Conservation (phyloP, 2,888 invertebrate species). For the Nemoura dubitans region DNA sequence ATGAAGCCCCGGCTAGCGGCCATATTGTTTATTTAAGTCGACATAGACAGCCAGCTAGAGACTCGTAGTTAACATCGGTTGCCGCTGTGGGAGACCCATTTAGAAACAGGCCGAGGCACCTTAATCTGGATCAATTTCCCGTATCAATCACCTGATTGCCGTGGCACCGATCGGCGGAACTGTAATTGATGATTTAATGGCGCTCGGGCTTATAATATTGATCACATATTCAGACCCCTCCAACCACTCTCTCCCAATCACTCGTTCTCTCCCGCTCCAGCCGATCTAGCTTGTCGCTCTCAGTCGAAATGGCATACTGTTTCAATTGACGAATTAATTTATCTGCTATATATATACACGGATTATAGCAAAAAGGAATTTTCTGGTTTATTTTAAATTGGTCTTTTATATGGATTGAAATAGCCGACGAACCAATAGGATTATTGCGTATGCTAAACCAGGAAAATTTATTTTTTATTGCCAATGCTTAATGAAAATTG, state of each 20-base stretch:
- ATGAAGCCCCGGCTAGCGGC: too few species aligned
- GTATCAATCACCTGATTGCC: not conserved
- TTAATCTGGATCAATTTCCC: not conserved
- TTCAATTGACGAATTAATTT: not conserved
- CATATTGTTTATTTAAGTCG: too few species aligned
- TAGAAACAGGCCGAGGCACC: not conserved
- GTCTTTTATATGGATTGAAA: not conserved
- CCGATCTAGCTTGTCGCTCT: too few species aligned
- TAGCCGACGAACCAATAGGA: not conserved
- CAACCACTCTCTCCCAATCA: too few species aligned
- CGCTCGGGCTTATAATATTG: not conserved
- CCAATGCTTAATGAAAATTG: not conserved
- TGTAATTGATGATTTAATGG: constrained; percentile 12
- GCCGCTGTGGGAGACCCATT: too few species aligned
- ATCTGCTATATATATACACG: not conserved
- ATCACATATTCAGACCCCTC: too few species aligned
- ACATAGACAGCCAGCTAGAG: too few species aligned
- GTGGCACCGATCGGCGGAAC: not conserved
- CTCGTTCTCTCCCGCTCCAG: too few species aligned
- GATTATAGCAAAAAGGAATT: not conserved
- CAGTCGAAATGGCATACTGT: not conserved
- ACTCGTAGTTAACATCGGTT: too few species aligned
- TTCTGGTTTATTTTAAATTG: not conserved
- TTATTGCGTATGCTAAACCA: not conserved
- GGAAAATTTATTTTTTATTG: not conserved